Conservation (phyloP, 1,140 invertebrate species). For the Scaptomyza pallida region DNA sequence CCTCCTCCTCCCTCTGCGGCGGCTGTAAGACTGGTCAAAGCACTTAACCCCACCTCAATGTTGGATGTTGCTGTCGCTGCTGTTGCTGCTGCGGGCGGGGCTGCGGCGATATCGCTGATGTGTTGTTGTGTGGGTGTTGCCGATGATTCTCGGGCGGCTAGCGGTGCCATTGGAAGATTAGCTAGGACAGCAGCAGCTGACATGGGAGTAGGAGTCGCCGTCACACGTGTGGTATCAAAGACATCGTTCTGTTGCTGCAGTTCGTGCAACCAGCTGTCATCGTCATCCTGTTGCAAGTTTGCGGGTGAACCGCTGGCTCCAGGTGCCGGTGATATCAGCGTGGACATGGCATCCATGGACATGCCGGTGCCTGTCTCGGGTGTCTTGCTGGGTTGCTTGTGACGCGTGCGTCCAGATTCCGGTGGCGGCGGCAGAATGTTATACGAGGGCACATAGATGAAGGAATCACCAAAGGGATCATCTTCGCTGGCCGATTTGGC, state of each 20-base stretch:
- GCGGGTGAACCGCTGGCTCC: slow-evolving; percentile 50
- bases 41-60: slow-evolving; percentile 50
- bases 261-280: slow-evolving; percentile 78
- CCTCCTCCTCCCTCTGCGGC: neutral
- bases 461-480: slow-evolving; percentile 93
- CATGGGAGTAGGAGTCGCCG: slow-evolving; percentile 48
- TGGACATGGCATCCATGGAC: slow-evolving; percentile 53
- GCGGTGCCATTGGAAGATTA: slow-evolving; percentile 63
- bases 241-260: slow-evolving; percentile 77
- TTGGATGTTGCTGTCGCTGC: slow-evolving; percentile 8
- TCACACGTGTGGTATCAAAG: slow-evolving; percentile 76
- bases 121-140: slow-evolving; percentile 76
- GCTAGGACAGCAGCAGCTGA: slow-evolving; percentile 29
- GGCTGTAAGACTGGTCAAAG: slow-evolving; percentile 22
- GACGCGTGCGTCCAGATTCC: slow-evolving; percentile 81
- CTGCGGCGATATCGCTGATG: slow-evolving; percentile 45
- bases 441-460: slow-evolving; percentile 87
- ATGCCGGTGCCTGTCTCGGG: slow-evolving; percentile 19
- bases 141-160: slow-evolving; percentile 71
- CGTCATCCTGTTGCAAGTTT: slow-evolving; percentile 58
- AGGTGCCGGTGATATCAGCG: slow-evolving; percentile 59
- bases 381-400: slow-evolving; percentile 66
- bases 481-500: slow-evolving; percentile 85
- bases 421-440: slow-evolving; percentile 88
- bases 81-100: slow-evolving; percentile 1